A percentile compares a stretch with the other conserved stretches of the same genome.
Conservation (phyloP, 2,797 vertebrate genomes). For the Morus bassanus region DNA sequence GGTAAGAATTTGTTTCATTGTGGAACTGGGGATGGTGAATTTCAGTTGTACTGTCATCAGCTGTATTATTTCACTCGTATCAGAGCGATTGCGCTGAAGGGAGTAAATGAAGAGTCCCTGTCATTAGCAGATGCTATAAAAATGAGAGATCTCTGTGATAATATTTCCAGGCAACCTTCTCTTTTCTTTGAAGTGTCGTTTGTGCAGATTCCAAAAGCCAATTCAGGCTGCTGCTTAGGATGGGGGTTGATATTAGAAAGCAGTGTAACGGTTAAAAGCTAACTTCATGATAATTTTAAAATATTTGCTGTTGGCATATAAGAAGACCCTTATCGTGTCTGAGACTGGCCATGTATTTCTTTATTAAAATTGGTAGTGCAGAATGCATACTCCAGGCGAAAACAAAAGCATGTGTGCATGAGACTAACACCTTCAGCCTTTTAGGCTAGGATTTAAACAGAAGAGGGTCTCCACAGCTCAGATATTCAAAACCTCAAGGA, state of each 20-base stretch:
- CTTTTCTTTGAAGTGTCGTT: fast-evolving
- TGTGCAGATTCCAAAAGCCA: neutral
- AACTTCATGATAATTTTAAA: neutral
- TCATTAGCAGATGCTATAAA: neutral
- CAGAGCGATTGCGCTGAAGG: neutral
- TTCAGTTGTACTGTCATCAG: neutral
- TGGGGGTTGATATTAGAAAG: neutral
- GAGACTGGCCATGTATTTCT: neutral
- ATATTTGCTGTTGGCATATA: fast-evolving
- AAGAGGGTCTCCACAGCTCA: neutral
- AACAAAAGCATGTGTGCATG: neutral
- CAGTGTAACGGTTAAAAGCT: neutral
- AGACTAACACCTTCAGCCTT: neutral
- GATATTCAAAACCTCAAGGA: neutral
- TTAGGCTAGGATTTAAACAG: neutral
- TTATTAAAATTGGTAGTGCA: neutral
- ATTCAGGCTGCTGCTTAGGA: neutral
- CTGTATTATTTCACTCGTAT: neutral
- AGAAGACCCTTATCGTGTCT: neutral
- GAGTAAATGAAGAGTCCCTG: neutral
- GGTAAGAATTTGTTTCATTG: slow-evolving; percentile 77
- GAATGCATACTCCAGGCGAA: neutral
- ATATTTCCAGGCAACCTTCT: neutral
- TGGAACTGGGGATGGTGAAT: neutral
- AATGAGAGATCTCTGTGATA: neutral